phyloP scores from a whole-genome alignment of 2,888 invertebrate species.

The Eremobia ochroleuca region DNA sequence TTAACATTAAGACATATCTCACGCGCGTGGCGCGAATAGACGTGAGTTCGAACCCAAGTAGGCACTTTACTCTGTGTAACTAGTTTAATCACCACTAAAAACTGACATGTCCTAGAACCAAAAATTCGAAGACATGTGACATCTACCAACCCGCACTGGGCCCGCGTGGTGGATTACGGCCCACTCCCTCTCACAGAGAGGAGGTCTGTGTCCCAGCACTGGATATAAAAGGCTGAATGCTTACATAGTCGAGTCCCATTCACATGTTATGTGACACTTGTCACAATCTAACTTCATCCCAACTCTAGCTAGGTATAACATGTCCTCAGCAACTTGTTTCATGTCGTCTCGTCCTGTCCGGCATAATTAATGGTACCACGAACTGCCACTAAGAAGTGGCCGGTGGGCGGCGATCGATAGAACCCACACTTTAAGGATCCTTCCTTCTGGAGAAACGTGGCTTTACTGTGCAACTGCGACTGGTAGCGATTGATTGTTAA shows the following conservation, averaged over 20 bases:
- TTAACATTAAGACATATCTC: no score
- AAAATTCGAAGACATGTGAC: no score
- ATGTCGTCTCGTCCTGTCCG: slow-evolving; percentile 69
- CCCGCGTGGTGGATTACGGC: not conserved
- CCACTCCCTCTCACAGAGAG: not conserved
- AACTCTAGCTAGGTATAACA: slow-evolving; percentile 23
- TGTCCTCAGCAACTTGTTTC: slow-evolving; percentile 50
- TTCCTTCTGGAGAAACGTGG: slow-evolving; percentile 59
- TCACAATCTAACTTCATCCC: slow-evolving; percentile 10
- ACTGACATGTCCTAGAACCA: no score
- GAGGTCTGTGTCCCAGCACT: not conserved
- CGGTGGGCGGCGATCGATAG: slow-evolving; percentile 84
- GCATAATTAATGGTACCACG: slow-evolving; percentile 86
- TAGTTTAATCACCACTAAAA: no score
- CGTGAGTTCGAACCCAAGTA: no score
- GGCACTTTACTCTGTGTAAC: no score
- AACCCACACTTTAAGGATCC: slow-evolving; percentile 83
- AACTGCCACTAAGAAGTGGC: slow-evolving; percentile 88
- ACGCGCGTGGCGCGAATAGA: no score
- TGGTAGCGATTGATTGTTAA: not conserved
- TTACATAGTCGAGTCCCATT: not conserved
- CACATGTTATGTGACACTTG: not conserved
- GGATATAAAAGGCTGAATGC: not conserved
- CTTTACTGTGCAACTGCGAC: slow-evolving; percentile 28
- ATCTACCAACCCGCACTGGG: no score